A percentile compares a stretch with the other conserved stretches of the same genome.
phyloP scores from a whole-genome alignment of 2,888 invertebrate genomes.

The Disparrhopalites patrizii region DNA sequence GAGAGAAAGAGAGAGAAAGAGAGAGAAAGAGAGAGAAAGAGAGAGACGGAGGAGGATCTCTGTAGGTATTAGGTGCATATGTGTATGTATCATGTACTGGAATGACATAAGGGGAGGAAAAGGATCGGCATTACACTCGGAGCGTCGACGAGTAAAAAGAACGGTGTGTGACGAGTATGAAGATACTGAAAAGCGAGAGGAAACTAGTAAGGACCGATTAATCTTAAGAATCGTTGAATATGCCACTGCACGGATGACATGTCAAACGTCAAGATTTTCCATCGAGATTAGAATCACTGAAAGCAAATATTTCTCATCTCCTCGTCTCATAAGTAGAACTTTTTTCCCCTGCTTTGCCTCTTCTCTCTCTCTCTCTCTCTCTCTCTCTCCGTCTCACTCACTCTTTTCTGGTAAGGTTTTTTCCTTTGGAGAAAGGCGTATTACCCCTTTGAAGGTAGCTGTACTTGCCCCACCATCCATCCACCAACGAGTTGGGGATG shows the following conservation, averaged over 20 bases:
- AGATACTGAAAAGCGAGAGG: not conserved
- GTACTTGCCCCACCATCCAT: no score
- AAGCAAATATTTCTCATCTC: constrained; percentile 24
- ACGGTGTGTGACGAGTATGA: no score
- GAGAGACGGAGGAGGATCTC: not conserved
- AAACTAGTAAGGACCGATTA: constrained; percentile 22
- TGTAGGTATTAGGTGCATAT: not conserved
- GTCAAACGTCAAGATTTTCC: constrained; percentile 42
- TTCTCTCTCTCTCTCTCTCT: not conserved
- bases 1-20: not conserved
- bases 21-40: not conserved
- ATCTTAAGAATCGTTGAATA: constrained; percentile 41
- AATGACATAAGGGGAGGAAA: not conserved
- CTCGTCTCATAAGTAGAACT: not conserved
- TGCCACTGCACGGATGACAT: constrained; percentile 46
- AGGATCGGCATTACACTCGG: not conserved
- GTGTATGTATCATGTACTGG: not conserved
- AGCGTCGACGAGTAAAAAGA: not conserved
- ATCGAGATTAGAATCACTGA: constrained; percentile 15
- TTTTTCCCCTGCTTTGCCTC: not conserved
- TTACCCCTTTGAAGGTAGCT: no score
- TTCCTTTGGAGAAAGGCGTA: not conserved
- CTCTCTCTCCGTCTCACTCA: not conserved
- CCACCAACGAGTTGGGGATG: no score
- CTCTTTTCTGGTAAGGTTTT: not conserved